Base-by-base conservation (phyloP, 2,888 invertebrate species). In the Protodeltote pygarga region DNA sequence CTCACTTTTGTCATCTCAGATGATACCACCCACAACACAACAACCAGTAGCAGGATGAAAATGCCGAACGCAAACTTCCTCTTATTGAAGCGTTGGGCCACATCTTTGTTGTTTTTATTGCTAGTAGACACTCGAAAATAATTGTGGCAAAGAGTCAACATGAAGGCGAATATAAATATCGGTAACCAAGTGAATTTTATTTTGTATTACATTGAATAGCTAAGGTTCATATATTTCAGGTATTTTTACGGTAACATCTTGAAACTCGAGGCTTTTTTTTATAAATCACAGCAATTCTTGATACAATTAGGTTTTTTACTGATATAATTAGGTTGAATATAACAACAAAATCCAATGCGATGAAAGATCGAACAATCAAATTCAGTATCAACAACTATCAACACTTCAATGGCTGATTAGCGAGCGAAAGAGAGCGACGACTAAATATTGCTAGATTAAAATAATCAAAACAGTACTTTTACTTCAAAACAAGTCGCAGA, bases 1-100 rank as follows among this genome's bases (percentile, higher is more conserved):
- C 73, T 86, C 92, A 98, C 98, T 95, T 98, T 97, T 51, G 98
- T 98, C 52, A 99, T 92, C 92, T 99, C 98, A 23, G 98, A 97
- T 34, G 98, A 98, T 39, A 97, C 95, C 39, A 99, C 98, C 98
- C 99, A 99, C 75, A 99, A 95, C 47, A 98, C 93, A 90, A 98
- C 98, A 65, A 99, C 98, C 73, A 98, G 89, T 64, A 99, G 87
- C 57, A 99, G 93, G 70, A 99, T 94, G 74, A 97, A 93, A 65
- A 98, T 93, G 73, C 99, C 99, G 73, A 98, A 93, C 53, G 96
- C 92, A 71, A 98, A 94, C 77, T 89, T 87, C 71, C 81, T 85
- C 63, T 81, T 87, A 64, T 84, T 85, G 53, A 77, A 77, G 58
- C 83, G 81, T 60, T 85, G 86, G 19, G 61, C 73, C 57, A 77